phyloP scores from a whole-genome alignment of 2,113 vertebrate genomes.

The Donacobius atricapilla region DNA sequence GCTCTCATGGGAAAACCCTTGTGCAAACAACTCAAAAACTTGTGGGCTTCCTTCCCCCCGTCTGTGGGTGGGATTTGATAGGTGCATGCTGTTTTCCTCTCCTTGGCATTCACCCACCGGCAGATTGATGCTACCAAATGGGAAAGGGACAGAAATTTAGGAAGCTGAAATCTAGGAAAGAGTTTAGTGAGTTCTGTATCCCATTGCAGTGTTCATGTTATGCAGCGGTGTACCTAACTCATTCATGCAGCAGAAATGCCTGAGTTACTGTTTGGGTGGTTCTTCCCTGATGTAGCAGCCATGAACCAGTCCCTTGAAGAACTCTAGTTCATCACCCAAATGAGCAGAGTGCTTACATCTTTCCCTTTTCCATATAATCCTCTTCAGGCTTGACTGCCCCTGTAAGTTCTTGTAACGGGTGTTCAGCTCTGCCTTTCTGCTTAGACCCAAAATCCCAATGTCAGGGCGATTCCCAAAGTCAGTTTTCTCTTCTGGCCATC shows the following conservation, averaged over 20 bases:
- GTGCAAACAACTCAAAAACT: background rate
- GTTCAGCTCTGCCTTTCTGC: background rate
- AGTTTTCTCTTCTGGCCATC: background rate
- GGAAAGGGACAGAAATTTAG: background rate
- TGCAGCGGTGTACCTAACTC: background rate
- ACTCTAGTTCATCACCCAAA: background rate
- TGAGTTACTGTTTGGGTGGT: background rate
- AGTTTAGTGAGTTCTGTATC: background rate
- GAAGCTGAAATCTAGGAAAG: background rate
- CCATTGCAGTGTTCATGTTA: background rate
- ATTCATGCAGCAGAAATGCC: background rate
- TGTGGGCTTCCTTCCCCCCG: background rate
- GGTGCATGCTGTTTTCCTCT: background rate
- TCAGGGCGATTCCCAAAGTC: background rate
- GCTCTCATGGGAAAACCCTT: background rate
- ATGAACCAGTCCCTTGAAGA: background rate
- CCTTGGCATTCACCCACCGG: background rate
- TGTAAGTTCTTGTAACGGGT: background rate
- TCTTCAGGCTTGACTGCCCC: background rate
- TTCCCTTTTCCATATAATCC: background rate
- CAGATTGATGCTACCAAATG: background rate
- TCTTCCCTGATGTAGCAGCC: background rate
- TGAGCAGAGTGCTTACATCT: background rate
- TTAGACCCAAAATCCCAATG: background rate
- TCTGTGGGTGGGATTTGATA: background rate